phyloP scores from a whole-genome alignment of 2,797 vertebrate species.

The Chelonia mydas region DNA sequence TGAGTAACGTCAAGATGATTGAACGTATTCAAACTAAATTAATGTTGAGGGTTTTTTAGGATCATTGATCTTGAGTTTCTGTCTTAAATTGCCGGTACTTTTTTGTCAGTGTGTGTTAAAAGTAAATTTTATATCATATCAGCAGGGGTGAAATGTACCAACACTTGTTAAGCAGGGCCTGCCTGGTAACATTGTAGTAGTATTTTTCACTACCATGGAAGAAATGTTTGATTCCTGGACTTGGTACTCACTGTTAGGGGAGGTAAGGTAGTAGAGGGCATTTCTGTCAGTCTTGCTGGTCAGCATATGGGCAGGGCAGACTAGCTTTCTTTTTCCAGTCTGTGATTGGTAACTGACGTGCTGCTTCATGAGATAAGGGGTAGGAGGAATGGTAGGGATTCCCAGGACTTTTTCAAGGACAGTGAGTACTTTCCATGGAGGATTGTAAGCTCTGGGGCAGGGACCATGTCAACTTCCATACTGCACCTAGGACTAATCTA shows the following conservation, averaged over 20 bases:
- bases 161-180: not conserved
- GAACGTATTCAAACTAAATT: not conserved
- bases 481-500: not conserved
- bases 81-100: not conserved
- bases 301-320: not conserved
- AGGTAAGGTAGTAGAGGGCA: not conserved
- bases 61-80: not conserved
- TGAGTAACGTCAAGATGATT: constrained; percentile 67
- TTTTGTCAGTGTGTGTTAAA: not conserved
- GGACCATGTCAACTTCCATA: not conserved
- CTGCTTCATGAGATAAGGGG: not conserved
- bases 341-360: not conserved
- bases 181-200: not conserved
- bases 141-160: not conserved
- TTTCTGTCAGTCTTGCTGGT: not conserved
- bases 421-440: not conserved
- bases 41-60: not conserved
- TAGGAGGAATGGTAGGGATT: not conserved
- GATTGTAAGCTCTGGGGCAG: not conserved
- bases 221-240: not conserved
- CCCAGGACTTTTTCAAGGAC: not conserved
- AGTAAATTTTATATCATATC: not conserved
- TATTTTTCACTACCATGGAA: not conserved
- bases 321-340: not conserved
- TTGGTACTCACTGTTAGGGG: not conserved